Percentiles rank a stretch among this genome's conserved stretches.
phyloP scores from a whole-genome alignment of 2,888 invertebrate species.

The Linyphia triangularis region DNA sequence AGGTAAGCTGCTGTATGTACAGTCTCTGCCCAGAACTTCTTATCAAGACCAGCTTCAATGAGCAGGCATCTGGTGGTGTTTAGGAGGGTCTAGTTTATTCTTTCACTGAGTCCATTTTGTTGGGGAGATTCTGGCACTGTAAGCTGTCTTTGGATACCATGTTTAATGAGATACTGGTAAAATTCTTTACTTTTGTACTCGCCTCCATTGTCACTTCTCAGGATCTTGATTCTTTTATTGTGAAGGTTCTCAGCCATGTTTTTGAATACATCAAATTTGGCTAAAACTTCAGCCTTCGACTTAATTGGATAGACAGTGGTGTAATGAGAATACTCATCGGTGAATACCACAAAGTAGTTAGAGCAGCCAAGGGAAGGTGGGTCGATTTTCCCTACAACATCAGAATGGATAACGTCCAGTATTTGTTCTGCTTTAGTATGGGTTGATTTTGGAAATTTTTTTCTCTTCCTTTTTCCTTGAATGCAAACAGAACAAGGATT shows the following conservation, averaged over 20 bases:
- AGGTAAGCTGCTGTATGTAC: conserved; percentile 13
- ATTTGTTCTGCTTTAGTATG: conserved; percentile 35
- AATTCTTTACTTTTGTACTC: background rate
- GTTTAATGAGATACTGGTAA: background rate
- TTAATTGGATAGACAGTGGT: conserved; percentile 21
- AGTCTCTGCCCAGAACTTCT: conserved; percentile 15
- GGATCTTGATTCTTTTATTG: background rate
- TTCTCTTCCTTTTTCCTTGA: conserved; percentile 27
- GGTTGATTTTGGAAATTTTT: conserved; percentile 29
- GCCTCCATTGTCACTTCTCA: background rate
- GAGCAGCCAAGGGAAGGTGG: too few species aligned
- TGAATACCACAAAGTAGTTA: too few species aligned
- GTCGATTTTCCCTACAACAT: conserved; percentile 40
- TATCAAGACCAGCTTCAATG: background rate
- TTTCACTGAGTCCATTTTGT: conserved; percentile 23
- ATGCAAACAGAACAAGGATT: background rate
- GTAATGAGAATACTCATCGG: conserved; percentile 23
- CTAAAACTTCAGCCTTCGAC: conserved; percentile 16
- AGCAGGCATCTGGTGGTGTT: conserved; percentile 4
- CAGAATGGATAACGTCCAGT: conserved; percentile 38
- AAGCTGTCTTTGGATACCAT: conserved; percentile 14
- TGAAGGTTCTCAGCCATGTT: conserved; percentile 23
- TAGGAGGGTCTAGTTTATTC: background rate
- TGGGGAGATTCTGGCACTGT: conserved; percentile 23
- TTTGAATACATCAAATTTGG: conserved; percentile 11